Base-by-base conservation (phyloP, 2,113 vertebrate species). In the Pangasianodon hypophthalmus region DNA sequence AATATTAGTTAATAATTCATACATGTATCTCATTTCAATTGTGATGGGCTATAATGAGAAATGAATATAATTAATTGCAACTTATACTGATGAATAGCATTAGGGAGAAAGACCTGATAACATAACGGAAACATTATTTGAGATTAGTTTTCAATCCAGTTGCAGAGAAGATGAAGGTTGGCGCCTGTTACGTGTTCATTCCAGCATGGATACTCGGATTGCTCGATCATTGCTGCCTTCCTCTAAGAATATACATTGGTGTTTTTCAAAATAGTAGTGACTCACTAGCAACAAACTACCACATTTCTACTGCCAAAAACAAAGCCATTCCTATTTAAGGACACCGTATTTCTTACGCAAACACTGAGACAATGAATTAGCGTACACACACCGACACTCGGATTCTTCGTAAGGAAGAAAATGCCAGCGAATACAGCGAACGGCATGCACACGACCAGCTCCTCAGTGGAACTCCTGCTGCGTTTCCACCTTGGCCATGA, bases 391-490 rank as follows among this genome's bases (percentile, higher is more conserved):
- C 29, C 64, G 19, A 73, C 16, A 37, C 16, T 37, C 32, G 13
- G 52, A 54, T 54, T 54, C 52, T 69, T 69, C 11, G 77, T n/a
- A 73, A 67, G 4, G 0, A 29, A 41, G 24, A 46, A 87, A 80
- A 67, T 81, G 41, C 29, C 26, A 52, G 32, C 44, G n/a, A 29
- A 60, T 37, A n/a, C 29, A 32, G 24, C 11, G 3, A 37, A 16
- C 81, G 24, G 83, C 64, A 6, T 88, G 84, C 44, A 44, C n/a
- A 79, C 83, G 46, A 87, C 77, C 11, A 85, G 67, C 67, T 89
- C 88, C 83, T 87, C 91, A 64, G 87, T 80, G 82, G 83, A 84
- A 50, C 81, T 87, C 85, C 89, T 86, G 41, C 62, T 90, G 86
- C 60, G 26, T 37, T 84, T 80, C 77, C 84, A 73, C 77, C 75